Evolutionary conservation across 2,113 vertebrate species (phyloP).

Genomic region (Craseonycteris thonglongyai): DNA sequence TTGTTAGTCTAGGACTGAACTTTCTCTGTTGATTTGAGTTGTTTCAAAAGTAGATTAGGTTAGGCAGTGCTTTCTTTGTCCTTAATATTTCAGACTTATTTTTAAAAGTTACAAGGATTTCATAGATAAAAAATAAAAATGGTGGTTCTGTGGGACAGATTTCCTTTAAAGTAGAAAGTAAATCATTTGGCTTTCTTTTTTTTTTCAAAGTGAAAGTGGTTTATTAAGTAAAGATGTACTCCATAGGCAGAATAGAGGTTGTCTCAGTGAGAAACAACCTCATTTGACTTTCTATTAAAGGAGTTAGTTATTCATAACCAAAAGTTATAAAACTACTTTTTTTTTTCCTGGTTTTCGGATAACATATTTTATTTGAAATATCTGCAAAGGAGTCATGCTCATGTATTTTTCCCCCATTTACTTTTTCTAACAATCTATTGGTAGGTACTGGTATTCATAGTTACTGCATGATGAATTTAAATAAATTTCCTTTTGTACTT

Average conservation of each 20-base stretch:
- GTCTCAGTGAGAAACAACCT: too few relatives aligned
- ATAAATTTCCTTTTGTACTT: neutral
- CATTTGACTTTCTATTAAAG: neutral
- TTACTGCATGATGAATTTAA: neutral
- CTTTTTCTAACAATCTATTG: neutral
- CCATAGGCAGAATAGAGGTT: too few relatives aligned
- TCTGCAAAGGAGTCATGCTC: neutral
- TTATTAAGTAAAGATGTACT: too few relatives aligned
- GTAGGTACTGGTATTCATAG: neutral
- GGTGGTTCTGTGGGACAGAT: neutral
- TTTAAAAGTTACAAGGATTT: neutral
- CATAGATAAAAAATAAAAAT: neutral
- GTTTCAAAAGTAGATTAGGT: neutral
- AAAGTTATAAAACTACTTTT: neutral
- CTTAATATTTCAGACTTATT: neutral
- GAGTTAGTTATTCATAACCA: neutral
- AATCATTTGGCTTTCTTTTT: neutral
- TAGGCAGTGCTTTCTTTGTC: neutral
- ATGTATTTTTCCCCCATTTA: neutral
- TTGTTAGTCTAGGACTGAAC: neutral
- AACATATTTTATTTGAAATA: neutral
- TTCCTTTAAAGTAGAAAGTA: neutral
- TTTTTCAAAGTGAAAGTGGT: too few relatives aligned
- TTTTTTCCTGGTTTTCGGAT: neutral
- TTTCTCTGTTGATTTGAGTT: slow-evolving; percentile 26